A percentile compares a stretch with the other conserved stretches of the same genome.
Evolutionary conservation across 1,140 invertebrate genomes (phyloP).

Genomic region (Calosoma granatense): DNA sequence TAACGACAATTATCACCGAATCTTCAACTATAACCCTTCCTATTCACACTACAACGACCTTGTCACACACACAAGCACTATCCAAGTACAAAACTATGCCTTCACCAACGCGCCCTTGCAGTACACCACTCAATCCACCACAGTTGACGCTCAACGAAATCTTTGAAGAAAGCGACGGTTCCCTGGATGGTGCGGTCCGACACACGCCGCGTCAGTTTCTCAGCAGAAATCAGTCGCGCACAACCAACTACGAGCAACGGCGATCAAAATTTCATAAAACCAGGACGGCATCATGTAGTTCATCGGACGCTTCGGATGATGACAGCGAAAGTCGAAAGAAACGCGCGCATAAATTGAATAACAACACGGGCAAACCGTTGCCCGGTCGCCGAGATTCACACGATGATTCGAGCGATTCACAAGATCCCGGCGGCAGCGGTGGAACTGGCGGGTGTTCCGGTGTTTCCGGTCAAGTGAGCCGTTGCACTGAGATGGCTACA

Average conservation of each 20-base stretch:
- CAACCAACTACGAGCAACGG: constrained; percentile 46
- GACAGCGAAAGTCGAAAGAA: constrained; percentile 76
- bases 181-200: constrained; percentile 24
- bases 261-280: constrained; percentile 63
- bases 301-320: constrained; percentile 84
- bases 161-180: constrained; percentile 51
- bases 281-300: constrained; percentile 76
- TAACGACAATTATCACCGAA: constrained; percentile 43
- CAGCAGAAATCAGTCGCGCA: constrained; percentile 28
- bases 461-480: constrained; percentile 8
- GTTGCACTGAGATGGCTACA: constrained; percentile 14
- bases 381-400: constrained; percentile 55
- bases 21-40: constrained; percentile 47
- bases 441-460: constrained; percentile 24
- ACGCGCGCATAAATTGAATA: constrained; percentile 58
- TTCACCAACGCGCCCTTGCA: constrained; percentile 32
- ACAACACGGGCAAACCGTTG: constrained; percentile 46
- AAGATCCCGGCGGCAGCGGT: constrained; percentile 48
- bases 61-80: constrained; percentile 28
- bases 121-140: constrained; percentile 16
- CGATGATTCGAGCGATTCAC: constrained; percentile 66
- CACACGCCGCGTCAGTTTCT: constrained; percentile 30
- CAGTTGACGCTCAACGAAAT: constrained; percentile 51
- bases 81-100: constrained; percentile 49
- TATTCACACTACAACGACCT: constrained; percentile 35